These are phyloP conservation scores for Molossus alvarezi DNA, from an alignment of 2,797 vertebrate species.

Conservation along the genomic window DNA sequence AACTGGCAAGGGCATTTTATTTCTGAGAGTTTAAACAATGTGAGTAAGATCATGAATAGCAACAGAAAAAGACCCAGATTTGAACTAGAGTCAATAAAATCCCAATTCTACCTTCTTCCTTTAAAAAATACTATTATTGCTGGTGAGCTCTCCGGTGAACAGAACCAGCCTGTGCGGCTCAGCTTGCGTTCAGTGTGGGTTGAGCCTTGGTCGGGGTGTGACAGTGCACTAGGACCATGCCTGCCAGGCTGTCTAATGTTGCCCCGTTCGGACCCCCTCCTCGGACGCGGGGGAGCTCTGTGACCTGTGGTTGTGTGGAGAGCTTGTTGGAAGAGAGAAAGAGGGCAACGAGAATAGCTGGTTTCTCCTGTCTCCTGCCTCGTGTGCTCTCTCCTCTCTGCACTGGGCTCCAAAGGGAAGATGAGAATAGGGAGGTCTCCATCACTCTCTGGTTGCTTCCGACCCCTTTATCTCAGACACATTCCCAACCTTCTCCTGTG, in stretches of 20 bases:
- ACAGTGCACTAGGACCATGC: fast-evolving
- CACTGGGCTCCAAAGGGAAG: background rate
- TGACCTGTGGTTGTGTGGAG: background rate
- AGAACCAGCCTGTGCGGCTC: no score
- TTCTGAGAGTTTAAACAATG: background rate
- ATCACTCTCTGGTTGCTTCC: background rate
- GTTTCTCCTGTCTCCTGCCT: background rate
- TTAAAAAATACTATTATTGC: background rate
- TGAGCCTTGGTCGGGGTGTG: background rate
- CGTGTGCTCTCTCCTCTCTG: background rate
- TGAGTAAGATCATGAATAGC: background rate
- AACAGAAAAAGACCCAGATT: background rate
- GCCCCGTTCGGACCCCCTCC: no score
- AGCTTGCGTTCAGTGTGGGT: background rate
- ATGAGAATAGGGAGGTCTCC: fast-evolving
- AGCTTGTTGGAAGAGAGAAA: background rate
- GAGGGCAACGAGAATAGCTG: background rate
- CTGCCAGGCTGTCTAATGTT: background rate
- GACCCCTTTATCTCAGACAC: background rate
- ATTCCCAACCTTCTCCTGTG: background rate
- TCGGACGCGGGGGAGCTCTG: background rate
- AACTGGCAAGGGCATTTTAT: background rate
- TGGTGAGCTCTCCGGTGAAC: no score
- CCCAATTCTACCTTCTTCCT: background rate
- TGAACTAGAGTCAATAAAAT: background rate